Conservation (phyloP, 2,888 invertebrate species). For the Melanotus villosus region DNA sequence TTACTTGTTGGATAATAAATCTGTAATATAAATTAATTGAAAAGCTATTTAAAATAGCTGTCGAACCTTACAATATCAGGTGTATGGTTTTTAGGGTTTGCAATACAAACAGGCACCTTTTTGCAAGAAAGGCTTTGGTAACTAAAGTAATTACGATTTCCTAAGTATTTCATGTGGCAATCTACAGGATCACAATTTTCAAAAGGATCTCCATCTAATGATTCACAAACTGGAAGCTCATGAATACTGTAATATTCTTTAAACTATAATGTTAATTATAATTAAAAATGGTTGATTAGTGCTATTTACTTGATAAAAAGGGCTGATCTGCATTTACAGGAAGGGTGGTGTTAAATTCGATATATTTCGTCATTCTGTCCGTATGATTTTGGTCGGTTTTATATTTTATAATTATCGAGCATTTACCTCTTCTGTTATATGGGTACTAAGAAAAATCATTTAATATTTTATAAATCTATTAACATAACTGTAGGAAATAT, state of each 20-base stretch:
- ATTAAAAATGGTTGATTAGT: too few species aligned
- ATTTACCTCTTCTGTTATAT: conserved; percentile 55
- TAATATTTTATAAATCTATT: too few species aligned
- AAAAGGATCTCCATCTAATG: conserved; percentile 68
- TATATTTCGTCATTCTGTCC: too few species aligned
- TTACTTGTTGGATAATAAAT: conserved; percentile 66
- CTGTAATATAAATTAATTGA: conserved; percentile 50
- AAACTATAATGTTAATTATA: background rate
- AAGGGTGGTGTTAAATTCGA: too few species aligned
- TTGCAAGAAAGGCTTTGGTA: conserved; percentile 61
- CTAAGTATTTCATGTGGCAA: conserved; percentile 72
- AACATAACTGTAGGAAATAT: too few species aligned
- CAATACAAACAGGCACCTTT: conserved; percentile 64
- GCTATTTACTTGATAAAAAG: too few species aligned
- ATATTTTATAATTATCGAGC: conserved; percentile 54
- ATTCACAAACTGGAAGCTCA: conserved; percentile 56
- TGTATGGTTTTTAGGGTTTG: conserved; percentile 58
- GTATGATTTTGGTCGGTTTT: conserved; percentile 45
- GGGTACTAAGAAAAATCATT: conserved; percentile 53
- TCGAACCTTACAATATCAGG: conserved; percentile 61
- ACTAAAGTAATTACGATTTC: conserved; percentile 70
- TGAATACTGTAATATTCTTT: conserved; percentile 46
- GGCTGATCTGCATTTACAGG: too few species aligned
- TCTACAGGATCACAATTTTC: conserved; percentile 70
- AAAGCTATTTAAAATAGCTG: background rate